Percentiles rank a stretch among this genome's conserved stretches.
Conservation (phyloP, 1,140 invertebrate species). For the Ostrea denselamellosa region DNA sequence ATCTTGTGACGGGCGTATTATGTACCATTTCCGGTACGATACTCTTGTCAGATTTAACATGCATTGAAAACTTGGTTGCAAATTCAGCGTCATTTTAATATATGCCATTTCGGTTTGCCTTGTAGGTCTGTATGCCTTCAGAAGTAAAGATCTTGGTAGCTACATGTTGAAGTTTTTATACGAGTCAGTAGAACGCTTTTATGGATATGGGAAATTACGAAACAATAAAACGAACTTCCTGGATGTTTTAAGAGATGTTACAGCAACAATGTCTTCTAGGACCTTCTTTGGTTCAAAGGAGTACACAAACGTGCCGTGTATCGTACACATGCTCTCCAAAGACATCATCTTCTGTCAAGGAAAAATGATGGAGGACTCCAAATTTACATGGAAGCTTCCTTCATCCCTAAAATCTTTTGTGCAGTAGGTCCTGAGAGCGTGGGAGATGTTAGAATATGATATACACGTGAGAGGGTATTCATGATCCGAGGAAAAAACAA, state of each 20-base stretch:
- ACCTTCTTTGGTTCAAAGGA: not conserved
- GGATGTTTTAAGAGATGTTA: not conserved
- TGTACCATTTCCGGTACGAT: not conserved
- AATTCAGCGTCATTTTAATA: not conserved
- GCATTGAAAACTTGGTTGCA: not conserved
- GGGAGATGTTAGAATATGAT: too few species aligned
- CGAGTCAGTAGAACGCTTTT: not conserved
- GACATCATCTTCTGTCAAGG: constrained; percentile 11
- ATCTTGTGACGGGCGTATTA: not conserved
- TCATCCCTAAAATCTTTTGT: not conserved
- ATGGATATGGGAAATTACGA: constrained; percentile 1
- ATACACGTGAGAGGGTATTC: too few species aligned
- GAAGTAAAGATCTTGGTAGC: not conserved
- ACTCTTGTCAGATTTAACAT: too few species aligned
- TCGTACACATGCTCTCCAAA: not conserved
- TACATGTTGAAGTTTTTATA: constrained; percentile 15
- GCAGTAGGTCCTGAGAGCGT: not conserved
- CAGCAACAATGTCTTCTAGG: not conserved
- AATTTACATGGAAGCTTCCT: not conserved
- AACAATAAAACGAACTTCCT: not conserved
- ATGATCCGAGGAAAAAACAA: not conserved
- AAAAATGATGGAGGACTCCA: not conserved
- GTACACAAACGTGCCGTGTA: constrained; percentile 1
- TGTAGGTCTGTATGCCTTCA: not conserved
- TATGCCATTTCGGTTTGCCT: not conserved